Evolutionary conservation across 2,113 vertebrate species (phyloP), one percentile per base, ranked within the genome.

Genomic region (Saccopteryx bilineata): DNA sequence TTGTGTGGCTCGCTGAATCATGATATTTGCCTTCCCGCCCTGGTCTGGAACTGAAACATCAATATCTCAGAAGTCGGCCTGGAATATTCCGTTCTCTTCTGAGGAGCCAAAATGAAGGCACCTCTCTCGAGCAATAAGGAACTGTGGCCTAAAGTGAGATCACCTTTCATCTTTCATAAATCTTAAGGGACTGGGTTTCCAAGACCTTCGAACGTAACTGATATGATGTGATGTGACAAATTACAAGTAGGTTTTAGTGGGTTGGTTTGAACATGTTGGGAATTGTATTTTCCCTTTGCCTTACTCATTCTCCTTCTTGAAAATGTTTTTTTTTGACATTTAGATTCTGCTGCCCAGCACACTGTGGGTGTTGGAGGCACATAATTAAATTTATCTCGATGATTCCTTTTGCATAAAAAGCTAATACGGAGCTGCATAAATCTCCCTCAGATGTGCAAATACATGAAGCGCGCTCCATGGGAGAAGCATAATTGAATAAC

Each of bases 301-400:
- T 21, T 65, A 54, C 54, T 87, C 28, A 86, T 93, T 86, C 79
- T 82, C 24, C 21, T 74, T 66, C 52, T 90, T 91, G 46, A 90
- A 4, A 61, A 33, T 91, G 50, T 7, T 58, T 94, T 7, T 58
- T 94, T 92, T 26, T 91, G 33, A 80, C 39, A 63, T 84, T 75
- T 71, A 84, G 2, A 90, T 56, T 95, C 80, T 82, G 63, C 60
- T 74, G 65, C 24, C 18, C 33, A 81, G 50, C 26, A 69, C 8
- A 71, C 9, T 71, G 17, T 81, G 6, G 2, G 11, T 88, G 14
- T 82, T 90, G 48, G 31, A 93, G 13, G 5, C 46, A 78, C 2
- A 52, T 56, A 93, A 95, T 94, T 94, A 95, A 91, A 9, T 94
- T 76, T 92, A 96, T 76, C 39, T 93, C 72, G 74, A 69, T 31